Evolutionary conservation across 1,140 invertebrate genomes (phyloP).

Genomic region (Zophobas atratus): DNA sequence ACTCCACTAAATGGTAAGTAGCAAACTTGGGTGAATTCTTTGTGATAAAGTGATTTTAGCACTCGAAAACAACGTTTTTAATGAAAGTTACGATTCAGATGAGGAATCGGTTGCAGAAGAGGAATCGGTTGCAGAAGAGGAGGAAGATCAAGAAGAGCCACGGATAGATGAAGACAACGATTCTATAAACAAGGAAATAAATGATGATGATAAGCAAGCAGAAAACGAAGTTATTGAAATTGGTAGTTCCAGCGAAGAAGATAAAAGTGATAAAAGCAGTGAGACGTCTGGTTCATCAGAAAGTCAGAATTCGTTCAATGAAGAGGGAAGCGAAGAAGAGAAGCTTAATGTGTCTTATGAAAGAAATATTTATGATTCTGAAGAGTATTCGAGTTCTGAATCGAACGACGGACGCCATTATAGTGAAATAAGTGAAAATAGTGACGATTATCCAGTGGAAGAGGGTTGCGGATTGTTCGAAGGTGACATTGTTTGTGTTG

Average conservation of each 20-base stretch:
- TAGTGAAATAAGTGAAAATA: slow-evolving; percentile 26
- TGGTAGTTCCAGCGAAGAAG: slow-evolving; percentile 45
- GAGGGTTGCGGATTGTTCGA: slow-evolving; percentile 19
- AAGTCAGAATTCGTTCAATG: neutral
- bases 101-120: too few relatives aligned
- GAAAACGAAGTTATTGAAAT: slow-evolving; percentile 49
- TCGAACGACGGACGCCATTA: slow-evolving; percentile 1
- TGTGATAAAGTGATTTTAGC: slow-evolving; percentile 22
- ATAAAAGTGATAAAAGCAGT: slow-evolving; percentile 29
- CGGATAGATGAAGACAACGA: slow-evolving; percentile 29
- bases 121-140: neutral
- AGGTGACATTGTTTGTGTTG: neutral
- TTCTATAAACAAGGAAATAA: neutral
- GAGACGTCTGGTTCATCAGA: slow-evolving; percentile 8
- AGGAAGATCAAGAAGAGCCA: neutral
- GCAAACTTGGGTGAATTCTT: neutral
- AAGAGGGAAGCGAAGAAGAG: slow-evolving; percentile 3
- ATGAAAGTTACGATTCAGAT: slow-evolving; percentile 12
- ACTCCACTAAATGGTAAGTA: slow-evolving; percentile 23
- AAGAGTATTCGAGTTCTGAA: neutral
- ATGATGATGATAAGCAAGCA: neutral
- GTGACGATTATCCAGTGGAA: neutral
- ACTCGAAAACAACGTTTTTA: slow-evolving; percentile 48
- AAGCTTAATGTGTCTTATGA: slow-evolving; percentile 5
- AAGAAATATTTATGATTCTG: slow-evolving; percentile 28